Evolutionary conservation across 2,888 invertebrate genomes (phyloP), one percentile per base, ranked within the genome.

Genomic region (Sinotaia quadrata): DNA sequence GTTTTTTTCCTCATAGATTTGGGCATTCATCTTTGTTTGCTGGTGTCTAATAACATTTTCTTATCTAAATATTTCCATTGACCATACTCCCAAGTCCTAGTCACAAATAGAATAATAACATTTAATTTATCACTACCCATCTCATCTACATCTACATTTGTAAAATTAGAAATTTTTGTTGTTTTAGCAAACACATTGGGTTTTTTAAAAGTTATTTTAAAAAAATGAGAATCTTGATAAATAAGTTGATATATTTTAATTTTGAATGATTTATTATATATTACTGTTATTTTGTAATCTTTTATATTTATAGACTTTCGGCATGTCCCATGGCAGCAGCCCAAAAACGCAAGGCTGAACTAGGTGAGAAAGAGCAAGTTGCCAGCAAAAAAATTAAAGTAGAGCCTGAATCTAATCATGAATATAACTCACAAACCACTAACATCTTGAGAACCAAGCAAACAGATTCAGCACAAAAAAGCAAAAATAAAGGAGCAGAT

Each of bases 401-500:
- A 8, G 7, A 47, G 7, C 21, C n/a, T 21, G 47, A 47, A 24
- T 47, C 18, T 7, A n/a, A n/a, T n/a, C n/a, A 12, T 15, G 10
- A 18, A 41, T 24, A 21, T n/a, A 8, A 4, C 59, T 4, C 59
- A 59, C 7, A 34, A 37, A 51, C 2, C 49, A 34, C n/a, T 21
- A 24, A n/a, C 36, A 1, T 27, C 44, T 24, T 34, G 18, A 10
- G 41, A 18, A 10, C 18, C 41, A 41, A 41, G 10, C 41, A 41
- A 41, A 41, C 41, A 12, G 41, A 18, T 51, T 24, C 49, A 51
- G 27, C 5, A 34, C 33, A 54, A 21, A 57, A 36, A n/a, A 2
- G 31, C 3, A 10, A 60, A 2, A 58, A 34, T 31, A 69, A 41
- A 80, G 24, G 78, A 21, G 94, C 95, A 83, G 95, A 95, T 86